Percentiles rank a stretch among this genome's conserved stretches.
Conservation (phyloP, 2,888 invertebrate species). For the Galerucella pusilla region DNA sequence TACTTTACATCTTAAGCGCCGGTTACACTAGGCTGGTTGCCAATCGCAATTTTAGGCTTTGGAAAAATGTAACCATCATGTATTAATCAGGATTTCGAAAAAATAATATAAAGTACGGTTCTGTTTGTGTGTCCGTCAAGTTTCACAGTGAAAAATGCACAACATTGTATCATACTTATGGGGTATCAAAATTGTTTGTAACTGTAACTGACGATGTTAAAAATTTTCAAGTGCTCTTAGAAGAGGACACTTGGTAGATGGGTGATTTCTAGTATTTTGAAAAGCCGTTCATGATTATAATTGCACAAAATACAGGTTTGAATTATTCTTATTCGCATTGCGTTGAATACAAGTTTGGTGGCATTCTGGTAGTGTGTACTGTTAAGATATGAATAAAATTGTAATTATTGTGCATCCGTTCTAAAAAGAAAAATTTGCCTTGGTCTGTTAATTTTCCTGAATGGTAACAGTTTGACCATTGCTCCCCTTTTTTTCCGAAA, state of each 20-base stretch:
- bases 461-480: too few species aligned
- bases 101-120: background rate
- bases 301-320: background rate
- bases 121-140: background rate
- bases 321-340: constrained; percentile 1
- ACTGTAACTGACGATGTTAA: constrained; percentile 18
- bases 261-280: constrained; percentile 5
- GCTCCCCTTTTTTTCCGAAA: too few species aligned
- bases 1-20: too few species aligned
- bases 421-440: too few species aligned
- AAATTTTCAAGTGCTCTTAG: constrained; percentile 30
- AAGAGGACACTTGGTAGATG: constrained; percentile 36
- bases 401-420: too few species aligned
- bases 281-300: background rate
- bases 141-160: constrained; percentile 6
- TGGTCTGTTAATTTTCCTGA: too few species aligned
- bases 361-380: background rate
- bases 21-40: too few species aligned
- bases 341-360: background rate
- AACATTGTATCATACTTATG: constrained; percentile 3
- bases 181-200: constrained; percentile 23
- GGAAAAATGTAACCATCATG: too few species aligned
- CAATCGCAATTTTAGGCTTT: too few species aligned
- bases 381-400: background rate
- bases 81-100: background rate